These are phyloP conservation scores for Drosophila virilis DNA, from an alignment of 1,140 invertebrate genomes.

Conservation along the genomic window DNA sequence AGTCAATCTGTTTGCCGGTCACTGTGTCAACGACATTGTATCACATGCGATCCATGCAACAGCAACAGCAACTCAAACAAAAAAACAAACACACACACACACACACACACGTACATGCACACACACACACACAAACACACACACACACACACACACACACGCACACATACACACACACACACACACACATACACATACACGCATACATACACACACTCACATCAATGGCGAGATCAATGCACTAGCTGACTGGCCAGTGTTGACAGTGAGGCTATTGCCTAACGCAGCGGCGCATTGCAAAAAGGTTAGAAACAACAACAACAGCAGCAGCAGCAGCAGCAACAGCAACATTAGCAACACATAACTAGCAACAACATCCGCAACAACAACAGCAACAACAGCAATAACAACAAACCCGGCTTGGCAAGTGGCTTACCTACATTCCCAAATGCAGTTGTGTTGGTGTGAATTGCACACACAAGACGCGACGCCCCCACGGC, in stretches of 20 bases:
- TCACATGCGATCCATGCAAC: conserved; percentile 63
- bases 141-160: conserved; percentile 17
- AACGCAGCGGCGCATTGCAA: conserved; percentile 69
- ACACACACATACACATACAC: conserved; percentile 16
- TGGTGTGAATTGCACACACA: conserved; percentile 68
- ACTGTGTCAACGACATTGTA: conserved; percentile 79
- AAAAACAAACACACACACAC: conserved; percentile 17
- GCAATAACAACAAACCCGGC: conserved; percentile 40
- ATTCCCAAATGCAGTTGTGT: conserved; percentile 60
- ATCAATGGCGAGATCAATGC: conserved; percentile 75
- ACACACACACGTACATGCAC: conserved; percentile 6
- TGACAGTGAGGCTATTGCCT: conserved; percentile 74
- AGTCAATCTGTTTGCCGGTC: conserved; percentile 78
- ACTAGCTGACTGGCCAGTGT: conserved; percentile 56
- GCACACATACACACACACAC: conserved; percentile 7
- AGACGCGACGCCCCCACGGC: conserved; percentile 43
- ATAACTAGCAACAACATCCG: conserved; percentile 16
- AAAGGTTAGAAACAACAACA: conserved; percentile 75
- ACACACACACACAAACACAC: conserved; percentile 7
- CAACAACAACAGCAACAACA: conserved; percentile 19
- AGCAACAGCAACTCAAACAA: conserved; percentile 14
- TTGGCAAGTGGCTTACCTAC: conserved; percentile 76
- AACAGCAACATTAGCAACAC: conserved; percentile 27
- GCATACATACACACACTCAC: conserved; percentile 20
- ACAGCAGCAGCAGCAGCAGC: not conserved